Base-by-base conservation (phyloP, 2,888 invertebrate species). In the Ptychoptera albimana region DNA sequence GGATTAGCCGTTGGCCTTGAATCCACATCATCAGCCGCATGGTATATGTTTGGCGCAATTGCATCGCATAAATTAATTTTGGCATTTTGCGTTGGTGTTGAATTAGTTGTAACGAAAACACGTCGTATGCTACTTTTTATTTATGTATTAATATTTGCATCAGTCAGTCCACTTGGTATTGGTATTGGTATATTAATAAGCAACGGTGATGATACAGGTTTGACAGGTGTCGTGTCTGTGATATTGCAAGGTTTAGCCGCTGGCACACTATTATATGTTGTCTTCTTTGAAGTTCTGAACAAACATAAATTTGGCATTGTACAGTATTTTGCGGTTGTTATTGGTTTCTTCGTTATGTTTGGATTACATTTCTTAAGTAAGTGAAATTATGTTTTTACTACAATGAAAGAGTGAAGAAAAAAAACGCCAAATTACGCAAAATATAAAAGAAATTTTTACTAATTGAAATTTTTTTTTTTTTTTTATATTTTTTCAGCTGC, bases 221-320 rank as follows among this genome's bases (percentile, higher is more conserved):
- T 75, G 1, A 68, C 73, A 2, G 75, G 73, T 14, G 67, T 81
- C 8, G 68, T 74, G 12, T 77, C 79, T 1, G 77, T 78, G 37
- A 68, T 81, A 30, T 46, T 62, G 11, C 84, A 93, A 69, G 92
- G 91, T 3, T 66, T 94, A 46, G 93, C 94, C 0, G 81, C 86
- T 39, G 96, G 94, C 11, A 94, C 94, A 0, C 74, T 96, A 37
- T 68, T 96, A 4, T 96, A 93, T 67, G 89, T 96, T 12, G 91
- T 93, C n/a, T 93, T 93, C 69, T 93, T 94, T 63, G 94, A 96
- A 67, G 85, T 94, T 44, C 73, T 94, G 55, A 75, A 76, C 9
- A 66, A 65, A 43, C 34, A 29, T 23, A 23, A 23, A 23, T 23
- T 23, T 7, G 58, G 57, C 45, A 63, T 85, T 15, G 55, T 72